A percentile compares a stretch with the other conserved stretches of the same genome.
These are phyloP conservation scores for Microplitis mediator DNA, from an alignment of 1,140 invertebrate genomes.

Conservation along the genomic window DNA sequence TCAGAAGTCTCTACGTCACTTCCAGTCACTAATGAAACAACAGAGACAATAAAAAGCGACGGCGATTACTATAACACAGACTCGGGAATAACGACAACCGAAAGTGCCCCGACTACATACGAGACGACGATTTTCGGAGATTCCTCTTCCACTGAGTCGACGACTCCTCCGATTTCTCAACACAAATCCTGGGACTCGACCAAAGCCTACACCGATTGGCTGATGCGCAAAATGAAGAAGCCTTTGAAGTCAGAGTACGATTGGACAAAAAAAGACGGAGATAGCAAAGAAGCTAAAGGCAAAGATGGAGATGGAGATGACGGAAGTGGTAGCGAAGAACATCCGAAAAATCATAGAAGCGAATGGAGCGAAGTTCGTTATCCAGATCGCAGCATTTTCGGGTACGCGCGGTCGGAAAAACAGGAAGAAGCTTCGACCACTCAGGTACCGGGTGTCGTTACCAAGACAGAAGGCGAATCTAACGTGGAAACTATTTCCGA, in stretches of 20 bases:
- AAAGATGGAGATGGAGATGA: conserved; percentile 20
- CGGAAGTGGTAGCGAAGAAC: conserved; percentile 9
- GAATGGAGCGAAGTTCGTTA: conserved; percentile 56
- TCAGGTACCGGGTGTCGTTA: conserved; percentile 27
- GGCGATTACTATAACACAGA: conserved; percentile 10
- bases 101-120: background rate
- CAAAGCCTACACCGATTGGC: conserved; percentile 19
- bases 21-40: conserved; percentile 19
- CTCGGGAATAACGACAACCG: conserved; percentile 19
- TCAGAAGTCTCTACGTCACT: conserved; percentile 15
- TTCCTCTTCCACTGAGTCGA: background rate
- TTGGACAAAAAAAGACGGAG: background rate
- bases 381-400: conserved; percentile 33
- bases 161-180: conserved; percentile 18
- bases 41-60: background rate
- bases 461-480: conserved; percentile 29
- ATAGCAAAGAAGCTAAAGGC: background rate
- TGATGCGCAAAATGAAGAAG: conserved; percentile 33
- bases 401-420: conserved; percentile 35
- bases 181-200: conserved; percentile 31
- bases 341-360: conserved; percentile 54
- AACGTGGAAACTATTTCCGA: conserved; percentile 48
- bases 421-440: conserved; percentile 26
- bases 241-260: background rate
- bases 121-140: background rate